A percentile compares a stretch with the other conserved stretches of the same genome.
These are phyloP conservation scores for Tortricodes alternella DNA, from an alignment of 2,888 invertebrate species.

Conservation along the genomic window DNA sequence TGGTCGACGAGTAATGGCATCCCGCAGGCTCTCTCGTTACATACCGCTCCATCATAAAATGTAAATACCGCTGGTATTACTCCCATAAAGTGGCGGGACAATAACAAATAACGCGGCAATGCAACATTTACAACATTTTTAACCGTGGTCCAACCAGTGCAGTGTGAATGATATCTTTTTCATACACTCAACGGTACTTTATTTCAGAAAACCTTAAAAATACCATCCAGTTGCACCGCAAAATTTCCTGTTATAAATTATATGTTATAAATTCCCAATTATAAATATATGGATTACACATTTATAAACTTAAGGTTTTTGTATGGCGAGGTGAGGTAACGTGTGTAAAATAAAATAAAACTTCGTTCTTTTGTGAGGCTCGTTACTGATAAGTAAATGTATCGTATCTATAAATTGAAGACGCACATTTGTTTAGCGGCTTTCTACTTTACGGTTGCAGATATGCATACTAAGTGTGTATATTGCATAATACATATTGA, in stretches of 20 bases:
- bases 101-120: conserved; percentile 50
- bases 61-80: conserved; percentile 64
- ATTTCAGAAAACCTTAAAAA: conserved; percentile 29
- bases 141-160: conserved; percentile 42
- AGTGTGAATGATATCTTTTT: conserved; percentile 55
- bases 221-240: conserved; percentile 24
- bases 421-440: conserved; percentile 38
- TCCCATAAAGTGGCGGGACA: conserved; percentile 61
- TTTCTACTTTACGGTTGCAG: conserved; percentile 61
- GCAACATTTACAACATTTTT: conserved; percentile 46
- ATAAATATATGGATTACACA: conserved; percentile 21
- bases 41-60: conserved; percentile 75
- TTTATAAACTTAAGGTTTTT: conserved; percentile 10
- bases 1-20: conserved; percentile 69
- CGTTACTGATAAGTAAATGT: neutral
- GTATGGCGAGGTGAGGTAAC: conserved; percentile 1
- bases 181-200: conserved; percentile 40
- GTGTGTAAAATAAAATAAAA: conserved; percentile 12
- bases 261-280: conserved; percentile 12
- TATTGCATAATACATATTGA: conserved; percentile 49
- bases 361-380: neutral
- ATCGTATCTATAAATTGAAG: conserved; percentile 11
- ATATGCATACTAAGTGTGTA: conserved; percentile 24
- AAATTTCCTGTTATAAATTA: conserved; percentile 11
- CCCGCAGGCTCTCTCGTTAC: conserved; percentile 54